Evolutionary conservation across 2,113 vertebrate genomes (phyloP).

Genomic region (Gasterosteus nipponicus): DNA sequence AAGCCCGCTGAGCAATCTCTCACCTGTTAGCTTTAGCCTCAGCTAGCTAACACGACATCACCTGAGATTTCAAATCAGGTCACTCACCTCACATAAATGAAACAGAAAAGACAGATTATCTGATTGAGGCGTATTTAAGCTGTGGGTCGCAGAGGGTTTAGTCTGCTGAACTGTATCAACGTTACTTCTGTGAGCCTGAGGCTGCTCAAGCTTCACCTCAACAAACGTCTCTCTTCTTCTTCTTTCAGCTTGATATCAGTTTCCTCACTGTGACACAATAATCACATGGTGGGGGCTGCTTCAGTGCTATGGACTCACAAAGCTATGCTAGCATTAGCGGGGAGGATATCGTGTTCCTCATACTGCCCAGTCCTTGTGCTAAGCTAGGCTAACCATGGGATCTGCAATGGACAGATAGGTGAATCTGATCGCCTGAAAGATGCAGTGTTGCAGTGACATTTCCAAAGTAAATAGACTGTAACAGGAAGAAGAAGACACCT

Average conservation of each 20-base stretch:
- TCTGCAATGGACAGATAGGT: not conserved
- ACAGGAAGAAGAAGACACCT: constrained; percentile 27
- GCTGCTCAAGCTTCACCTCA: not conserved
- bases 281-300: not conserved
- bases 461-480: not conserved
- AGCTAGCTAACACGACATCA: not conserved
- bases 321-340: not conserved
- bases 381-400: not conserved
- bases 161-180: not conserved
- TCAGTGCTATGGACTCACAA: not conserved
- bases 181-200: not conserved
- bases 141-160: constrained; percentile 23
- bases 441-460: not conserved
- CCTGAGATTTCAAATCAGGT: not conserved
- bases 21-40: not conserved
- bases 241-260: not conserved
- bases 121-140: not conserved
- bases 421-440: not conserved
- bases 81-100: constrained; percentile 4
- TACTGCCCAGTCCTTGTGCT: not conserved
- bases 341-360: not conserved
- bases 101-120: not conserved
- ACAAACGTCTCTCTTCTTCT: not conserved
- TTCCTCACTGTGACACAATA: not conserved
- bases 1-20: too few species aligned